Evolutionary conservation across 1,140 invertebrate genomes (phyloP), one percentile per base, ranked within the genome.

Genomic region (Whitmania pigra): DNA sequence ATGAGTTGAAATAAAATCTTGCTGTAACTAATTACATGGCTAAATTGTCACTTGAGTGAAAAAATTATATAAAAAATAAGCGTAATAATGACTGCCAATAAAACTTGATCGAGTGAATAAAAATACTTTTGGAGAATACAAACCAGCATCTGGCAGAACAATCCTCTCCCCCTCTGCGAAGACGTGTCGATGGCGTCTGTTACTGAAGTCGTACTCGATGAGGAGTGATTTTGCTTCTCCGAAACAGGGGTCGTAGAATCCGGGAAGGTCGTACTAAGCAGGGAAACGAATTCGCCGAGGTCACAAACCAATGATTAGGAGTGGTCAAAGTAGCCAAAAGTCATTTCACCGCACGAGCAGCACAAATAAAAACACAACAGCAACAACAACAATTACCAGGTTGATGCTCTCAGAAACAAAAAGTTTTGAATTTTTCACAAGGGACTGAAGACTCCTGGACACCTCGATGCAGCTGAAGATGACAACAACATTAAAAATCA

Each of bases 181-280:
- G n/a, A 29, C 20, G 53, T 53, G 54, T 9, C 29, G 20, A 60
- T 95, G 89, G 9, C 87, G 83, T 77, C 88, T 86, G 79, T 87
- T 87, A 76, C 88, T 87, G 82, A 90, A 96, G 76, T 87, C 86
- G 80, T 97, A 99, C 76, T 90, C 87, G 72, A 99, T 86, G 53
- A 88, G 87, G 31, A 99, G 82, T 73, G 87, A 87, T 81, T 99
- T 99, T 9, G 92, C 89, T 76, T 97, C 93, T 4, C 93, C 92
- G 22, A 94, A 86, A 78, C 92, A 93, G 0, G 94, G 93, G 82
- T 98, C 95, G 82, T 91, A 98, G 82, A 99, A 98, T 36, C 95
- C 95, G 53, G 94, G 90, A 69, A 98, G 82, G 79, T 95, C 90
- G 79, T 89, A 89, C 94, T 98, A 82, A 86, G 75, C 76, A 20